Evolutionary conservation across 2,888 invertebrate genomes (phyloP), one percentile per base, ranked within the genome.

Genomic region (Ormyrus thymus): DNA sequence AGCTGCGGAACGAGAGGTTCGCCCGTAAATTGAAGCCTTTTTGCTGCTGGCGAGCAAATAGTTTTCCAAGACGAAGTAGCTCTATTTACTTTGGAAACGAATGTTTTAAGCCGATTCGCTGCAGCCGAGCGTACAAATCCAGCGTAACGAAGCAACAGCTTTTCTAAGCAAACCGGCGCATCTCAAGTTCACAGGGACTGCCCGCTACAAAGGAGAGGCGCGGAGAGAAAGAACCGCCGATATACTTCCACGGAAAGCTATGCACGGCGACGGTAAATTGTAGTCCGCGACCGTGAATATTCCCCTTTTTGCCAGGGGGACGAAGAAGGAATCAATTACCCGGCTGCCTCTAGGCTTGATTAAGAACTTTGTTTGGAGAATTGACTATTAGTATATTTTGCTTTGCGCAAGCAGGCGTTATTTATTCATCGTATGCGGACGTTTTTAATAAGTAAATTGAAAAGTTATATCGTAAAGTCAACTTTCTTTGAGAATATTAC

Each of bases 171-270:
- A 62, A 69, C 64, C 64, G 55, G 29, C 29, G 64, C 65, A 58
- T 59, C 62, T 71, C 76, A 55, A 71, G 70, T 76, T 76, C 77
- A 65, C 59, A n/a, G 46, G n/a, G 29, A 29, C 29, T 29, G 29
- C n/a, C n/a, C 6, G 55, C 9, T 5, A 53, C 68, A 29, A 29
- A 29, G 4, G 29, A 29, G 29, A 29, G 7, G 59, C 68, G 55
- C 11, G 53, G 53, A 9, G 9, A 43, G 43, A 43, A 45, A 64
- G 55, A 58, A n/a, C 55, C 55, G 13, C 51, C 66, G 59, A 55
- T 66, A 29, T 29, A 29, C 13, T 15, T 77, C 70, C 65, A 58
- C 56, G 70, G 58, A 70, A 62, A 58, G 10, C 29, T 70, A 59
- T 68, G 59, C 29, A 53, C 53, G 7, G 8, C 7, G 29, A 10